Base-by-base conservation (phyloP, 2,797 vertebrate genomes). In the Meda fulgida region DNA sequence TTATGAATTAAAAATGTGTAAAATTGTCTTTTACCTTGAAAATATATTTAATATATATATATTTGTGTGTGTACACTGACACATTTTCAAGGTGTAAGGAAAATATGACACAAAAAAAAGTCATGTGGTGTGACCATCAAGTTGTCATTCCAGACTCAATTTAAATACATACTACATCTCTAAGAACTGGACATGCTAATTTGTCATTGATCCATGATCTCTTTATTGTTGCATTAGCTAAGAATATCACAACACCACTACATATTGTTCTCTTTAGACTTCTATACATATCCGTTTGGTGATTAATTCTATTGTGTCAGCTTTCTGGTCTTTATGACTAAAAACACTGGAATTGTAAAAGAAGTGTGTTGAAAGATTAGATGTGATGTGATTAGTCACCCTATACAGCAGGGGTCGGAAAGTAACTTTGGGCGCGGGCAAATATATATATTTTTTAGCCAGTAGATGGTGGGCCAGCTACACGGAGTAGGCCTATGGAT, bases 311-410 rank as follows among this genome's bases (percentile, higher is more conserved):
- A 23, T 36, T 83, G 43, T 83, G 31, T 83, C 71, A 66, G 71
- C 34, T 66, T n/a, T 76, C 16, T 77, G 7, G n/a, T 67, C 60
- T 21, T 65, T 40, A 77, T 76, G 60, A 83, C 81, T 77, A 55
- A 83, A 81, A 70, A 75, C 21, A 26, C 29, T 51, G 23, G 2
- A 75, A 40, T 11, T 83, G 71, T 34, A 38, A 38, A n/a, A 38
- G 3, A 11, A 26, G 6, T 26, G 34, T 40, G 40, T 51, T 63
- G 81, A 83, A 83, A 75, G 55, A 82, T 71, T 46, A 73, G 38
- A 48, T 82, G 40, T 58, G 67, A 58, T n/a, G 53, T 23, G 13
- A 75, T 83, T 66, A 83, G 23, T 83, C 81, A 83, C 31, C 38
- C 40, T 51, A 14, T 48, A 79, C 10, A 71, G n/a, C n/a, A n/a